Evolutionary conservation across 2,888 invertebrate species (phyloP).

Genomic region (Lymantria dispar): DNA sequence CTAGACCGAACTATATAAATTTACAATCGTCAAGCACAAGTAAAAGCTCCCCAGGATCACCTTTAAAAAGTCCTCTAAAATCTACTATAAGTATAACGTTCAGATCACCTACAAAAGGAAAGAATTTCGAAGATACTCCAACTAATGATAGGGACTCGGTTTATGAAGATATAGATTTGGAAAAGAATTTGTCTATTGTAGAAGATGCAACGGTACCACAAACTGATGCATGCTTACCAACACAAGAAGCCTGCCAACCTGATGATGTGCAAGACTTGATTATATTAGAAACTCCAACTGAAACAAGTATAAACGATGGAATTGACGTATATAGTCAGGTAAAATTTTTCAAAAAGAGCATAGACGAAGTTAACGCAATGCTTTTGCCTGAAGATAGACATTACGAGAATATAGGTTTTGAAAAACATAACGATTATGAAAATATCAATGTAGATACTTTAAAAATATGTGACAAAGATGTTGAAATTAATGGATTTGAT

Average conservation of each 20-base stretch:
- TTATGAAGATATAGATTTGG: constrained; percentile 82
- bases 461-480: constrained; percentile 60
- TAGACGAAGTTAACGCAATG: constrained; percentile 88
- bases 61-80: constrained; percentile 82
- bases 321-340: constrained; percentile 88
- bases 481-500: constrained; percentile 43
- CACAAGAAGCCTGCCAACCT: constrained; percentile 82
- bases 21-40: constrained; percentile 70
- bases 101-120: constrained; percentile 83
- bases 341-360: constrained; percentile 87
- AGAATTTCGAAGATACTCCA: constrained; percentile 72
- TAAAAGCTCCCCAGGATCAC: constrained; percentile 68
- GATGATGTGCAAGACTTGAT: constrained; percentile 61
- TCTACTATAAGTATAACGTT: constrained; percentile 89
- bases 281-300: constrained; percentile 82
- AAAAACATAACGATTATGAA: constrained; percentile 57
- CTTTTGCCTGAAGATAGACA: constrained; percentile 49
- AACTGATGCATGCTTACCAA: constrained; percentile 79
- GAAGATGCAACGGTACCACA: constrained; percentile 81
- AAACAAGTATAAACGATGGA: constrained; percentile 57
- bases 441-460: constrained; percentile 64
- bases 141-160: constrained; percentile 77
- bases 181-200: constrained; percentile 75
- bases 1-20: constrained; percentile 73
- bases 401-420: constrained; percentile 64